A percentile compares a stretch with the other conserved stretches of the same genome.
phyloP scores from a whole-genome alignment of 2,888 invertebrate genomes.

The Brachynemurus nebulosus region DNA sequence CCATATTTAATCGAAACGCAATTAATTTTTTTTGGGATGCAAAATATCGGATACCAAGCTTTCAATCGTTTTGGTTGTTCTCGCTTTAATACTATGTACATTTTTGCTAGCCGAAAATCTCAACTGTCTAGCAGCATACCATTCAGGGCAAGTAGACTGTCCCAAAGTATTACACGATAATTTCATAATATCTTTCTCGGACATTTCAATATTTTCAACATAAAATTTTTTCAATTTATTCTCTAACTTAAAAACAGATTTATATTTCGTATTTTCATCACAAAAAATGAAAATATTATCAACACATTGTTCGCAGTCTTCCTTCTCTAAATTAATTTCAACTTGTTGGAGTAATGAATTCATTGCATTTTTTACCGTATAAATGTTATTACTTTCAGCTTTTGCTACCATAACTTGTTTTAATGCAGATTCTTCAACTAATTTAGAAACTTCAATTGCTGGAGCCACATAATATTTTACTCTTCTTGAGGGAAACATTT shows the following conservation, averaged over 20 bases:
- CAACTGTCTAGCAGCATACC: conserved; percentile 2
- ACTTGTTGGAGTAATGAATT: conserved; percentile 5
- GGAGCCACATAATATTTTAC: conserved; percentile 10
- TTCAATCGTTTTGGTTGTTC: conserved; percentile 4
- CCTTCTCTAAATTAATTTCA: conserved; percentile 8
- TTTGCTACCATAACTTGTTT: conserved; percentile 8
- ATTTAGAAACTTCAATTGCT: conserved; percentile 14
- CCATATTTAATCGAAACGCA: too few relatives aligned
- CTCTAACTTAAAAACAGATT: conserved; percentile 3
- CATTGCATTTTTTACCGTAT: conserved; percentile 5
- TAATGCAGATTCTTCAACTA: conserved; percentile 14
- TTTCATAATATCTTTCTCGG: conserved; percentile 4
- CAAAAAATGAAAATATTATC: conserved; percentile 8
- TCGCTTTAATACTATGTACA: conserved; percentile 2
- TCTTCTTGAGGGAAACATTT: conserved; percentile 13
- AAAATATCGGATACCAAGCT: background rate
- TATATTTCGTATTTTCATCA: conserved; percentile 5
- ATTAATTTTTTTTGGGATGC: background rate
- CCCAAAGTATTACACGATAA: conserved; percentile 3
- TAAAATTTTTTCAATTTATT: conserved; percentile 2
- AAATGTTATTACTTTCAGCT: conserved; percentile 6
- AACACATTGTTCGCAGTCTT: conserved; percentile 11
- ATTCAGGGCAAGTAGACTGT: conserved; percentile 4
- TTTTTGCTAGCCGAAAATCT: conserved; percentile 4
- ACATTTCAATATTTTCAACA: conserved; percentile 4